Evolutionary conservation across 1,140 invertebrate species (phyloP), one percentile per base, ranked within the genome.

Genomic region (Caenorhabditis latens): DNA sequence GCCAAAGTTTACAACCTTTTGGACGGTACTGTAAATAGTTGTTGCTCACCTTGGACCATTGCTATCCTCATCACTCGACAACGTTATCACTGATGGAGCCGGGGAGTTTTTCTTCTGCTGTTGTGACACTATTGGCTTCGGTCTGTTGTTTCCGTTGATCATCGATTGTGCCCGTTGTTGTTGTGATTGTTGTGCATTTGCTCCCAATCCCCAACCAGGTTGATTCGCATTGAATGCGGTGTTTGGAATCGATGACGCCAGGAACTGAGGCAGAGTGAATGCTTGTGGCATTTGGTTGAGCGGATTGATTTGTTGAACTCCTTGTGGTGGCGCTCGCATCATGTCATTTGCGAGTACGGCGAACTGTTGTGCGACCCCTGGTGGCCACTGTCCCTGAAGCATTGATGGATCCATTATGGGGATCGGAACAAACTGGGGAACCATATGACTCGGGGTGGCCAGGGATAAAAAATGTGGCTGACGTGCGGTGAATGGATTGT

Each of bases 321-420:
- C 42, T 0, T 14, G 32, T 79, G 42, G 46, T 79, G 46, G 46
- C 53, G 46, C 71, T 50, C 71, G 19, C 46, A 79, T 79, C n/a
- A 79, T 79, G 71, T 79, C 71, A 50, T 14, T 79, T 50, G 71
- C 71, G 46, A 79, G 71, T 21, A 79, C 71, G 71, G 71, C 71
- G 40, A 79, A 79, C 46, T 79, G 71, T 53, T 50, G 46, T 13
- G 71, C 71, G 71, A 46, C 71, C 46, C 71, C 71, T 53, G 46
- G 71, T 79, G 46, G 71, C 71, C 71, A 79, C 46, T 79, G 71
- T 53, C 71, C 71, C 71, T 79, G 71, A 79, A 79, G 71, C 46
- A 79, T 50, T 79, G 71, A 50, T 79, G 71, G 71, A 50, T 79
- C 71, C 71, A 79, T 79, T 53, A 79, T 79, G 43, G 71, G 71